Base-by-base conservation (phyloP, 2,797 vertebrate genomes). In the Fundulus diaphanus region DNA sequence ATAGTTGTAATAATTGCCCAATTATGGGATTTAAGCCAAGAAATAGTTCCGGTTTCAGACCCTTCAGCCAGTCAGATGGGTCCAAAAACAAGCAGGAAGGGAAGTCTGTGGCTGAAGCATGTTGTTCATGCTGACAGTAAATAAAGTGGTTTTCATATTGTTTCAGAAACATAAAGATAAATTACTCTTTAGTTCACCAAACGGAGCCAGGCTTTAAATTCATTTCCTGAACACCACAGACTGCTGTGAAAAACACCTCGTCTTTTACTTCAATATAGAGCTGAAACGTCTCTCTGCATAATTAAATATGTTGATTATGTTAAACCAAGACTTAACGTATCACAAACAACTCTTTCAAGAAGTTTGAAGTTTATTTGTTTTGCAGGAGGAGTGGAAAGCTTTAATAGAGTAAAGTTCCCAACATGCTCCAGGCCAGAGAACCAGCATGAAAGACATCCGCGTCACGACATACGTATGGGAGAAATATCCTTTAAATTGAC, bases 1-100 rank as follows among this genome's bases (percentile, higher is more conserved):
- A 92, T 87, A 86, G 85, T 84, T 87, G 80, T 85, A 91, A 91
- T 90, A 86, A 91, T 91, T 91, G 88, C 92, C 91, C 75, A 87
- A 92, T 92, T 91, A 92, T 83, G 77, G 87, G 89, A 93, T 88
- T 90, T 90, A 89, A 91, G 88, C 92, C 89, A 91, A 89, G 87
- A 77, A 87, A 86, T 85, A 88, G 82, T 73, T 88, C 75, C 83
- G 82, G 89, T 89, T 86, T 82, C 46, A 84, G 77, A 87, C 79
- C 71, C 78, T 81, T 80, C 78, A 87, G 84, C 84, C 87, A 91
- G 91, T 81, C 86, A 94, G 89, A 93, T 84, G 79, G 86, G 79
- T 86, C 79, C 87, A 87, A 90, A 90, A 82, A 65, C 72, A 63
- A 81, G 81, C 85, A 82, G 84, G 87, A 84, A 85, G 82, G 76